Evolutionary conservation across 2,113 vertebrate species (phyloP), one percentile per base, ranked within the genome.

Genomic region (Oreochromis tanganicae): DNA sequence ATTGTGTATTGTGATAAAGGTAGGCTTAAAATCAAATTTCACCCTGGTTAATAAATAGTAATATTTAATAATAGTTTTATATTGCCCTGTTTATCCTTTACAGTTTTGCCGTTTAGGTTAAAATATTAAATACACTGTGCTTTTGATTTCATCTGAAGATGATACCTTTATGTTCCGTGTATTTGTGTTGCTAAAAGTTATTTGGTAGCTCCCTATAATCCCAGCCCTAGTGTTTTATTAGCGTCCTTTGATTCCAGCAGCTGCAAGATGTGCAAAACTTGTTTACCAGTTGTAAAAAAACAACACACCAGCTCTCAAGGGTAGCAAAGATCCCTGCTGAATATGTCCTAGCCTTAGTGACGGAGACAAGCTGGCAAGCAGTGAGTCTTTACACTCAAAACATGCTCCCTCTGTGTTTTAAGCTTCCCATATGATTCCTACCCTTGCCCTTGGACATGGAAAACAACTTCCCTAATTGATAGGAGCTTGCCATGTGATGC

Each of bases 381-480:
- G 12, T 2, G 9, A 86, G 48, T 90, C 91, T 87, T 92, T 82
- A 7, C 41, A 43, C 80, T 83, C 36, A 81, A 52, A 89, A 85
- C 50, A 82, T 79, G 82, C 80, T 91, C 81, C 80, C 88, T 87
- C 32, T 80, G 85, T 90, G 90, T 73, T 84, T 19, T 11, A 61
- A 41, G 85, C 85, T 91, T 93, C 91, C 91, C 93, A 91, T 50
- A 86, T 80, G 90, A 91, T 88, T 94, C 90, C 90, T 41, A 71
- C 56, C 24, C 78, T 86, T 85, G 87, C 87, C 92, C 66, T 85
- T 32, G 43, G 90, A 84, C 56, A 85, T 85, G 92, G 90, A 93
- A 92, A 93, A 94, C 87, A 94, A 90, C 89, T 82, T 91, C 66
- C 34, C 56, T 92, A 94, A 93, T 88, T 92, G 89, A 89, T 80